Conservation (phyloP, 92 coral and sea anemone species). For the Actinernus sp. region DNA sequence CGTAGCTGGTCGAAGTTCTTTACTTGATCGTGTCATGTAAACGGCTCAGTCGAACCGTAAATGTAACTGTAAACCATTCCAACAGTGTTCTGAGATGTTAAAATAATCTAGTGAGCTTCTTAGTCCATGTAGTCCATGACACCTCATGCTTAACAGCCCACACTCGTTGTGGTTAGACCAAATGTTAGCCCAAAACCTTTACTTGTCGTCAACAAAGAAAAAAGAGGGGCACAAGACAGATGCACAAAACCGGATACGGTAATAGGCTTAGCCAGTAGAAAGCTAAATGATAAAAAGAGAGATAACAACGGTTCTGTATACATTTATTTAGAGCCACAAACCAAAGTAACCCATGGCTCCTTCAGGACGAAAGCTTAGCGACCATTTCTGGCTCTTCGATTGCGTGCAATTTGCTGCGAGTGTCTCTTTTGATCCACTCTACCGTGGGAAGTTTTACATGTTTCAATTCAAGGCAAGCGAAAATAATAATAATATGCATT, state of each 20-base stretch:
- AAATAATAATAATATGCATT: too few species aligned
- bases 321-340: slow-evolving; percentile 12
- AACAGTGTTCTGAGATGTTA: too few species aligned
- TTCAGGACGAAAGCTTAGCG: not conserved
- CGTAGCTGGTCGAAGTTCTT: too few species aligned
- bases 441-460: slow-evolving; percentile 14
- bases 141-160: too few species aligned
- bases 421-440: not conserved
- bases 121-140: too few species aligned
- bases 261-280: slow-evolving; percentile 8
- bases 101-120: too few species aligned
- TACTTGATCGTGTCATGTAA: too few species aligned
- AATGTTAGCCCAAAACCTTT: slow-evolving; percentile 18
- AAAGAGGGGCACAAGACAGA: slow-evolving; percentile 21
- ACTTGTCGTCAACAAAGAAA: slow-evolving; percentile 32
- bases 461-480: not conserved
- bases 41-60: too few species aligned
- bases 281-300: slow-evolving; percentile 25
- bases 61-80: too few species aligned
- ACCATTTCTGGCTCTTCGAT: not conserved
- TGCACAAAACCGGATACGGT: slow-evolving; percentile 29
- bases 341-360: slow-evolving; percentile 6
- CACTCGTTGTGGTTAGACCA: too few species aligned
- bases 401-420: not conserved
- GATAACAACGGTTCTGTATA: slow-evolving; percentile 29